Evolutionary conservation across 2,797 vertebrate genomes (phyloP).

Genomic region (Gymnothorax reevesii): DNA sequence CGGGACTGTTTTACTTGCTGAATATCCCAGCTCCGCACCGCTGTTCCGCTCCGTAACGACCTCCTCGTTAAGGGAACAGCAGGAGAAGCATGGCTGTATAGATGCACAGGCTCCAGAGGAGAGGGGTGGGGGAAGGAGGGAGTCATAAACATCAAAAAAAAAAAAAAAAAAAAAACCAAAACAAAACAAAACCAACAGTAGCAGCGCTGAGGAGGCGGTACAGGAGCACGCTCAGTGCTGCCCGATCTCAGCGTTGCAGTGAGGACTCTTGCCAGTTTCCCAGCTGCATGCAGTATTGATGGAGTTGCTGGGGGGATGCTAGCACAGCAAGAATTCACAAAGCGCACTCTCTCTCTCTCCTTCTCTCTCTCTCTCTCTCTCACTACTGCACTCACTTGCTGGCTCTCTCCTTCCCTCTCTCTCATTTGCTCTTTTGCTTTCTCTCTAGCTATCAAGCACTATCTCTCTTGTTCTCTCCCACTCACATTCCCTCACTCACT

Average conservation of each 20-base stretch:
- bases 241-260: slow-evolving; percentile 57
- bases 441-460: slow-evolving; percentile 16
- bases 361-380: slow-evolving; percentile 33
- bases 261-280: slow-evolving; percentile 72
- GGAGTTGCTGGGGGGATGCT: slow-evolving; percentile 84
- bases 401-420: background rate
- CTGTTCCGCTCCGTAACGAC: slow-evolving; percentile 26
- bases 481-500: slow-evolving; percentile 36
- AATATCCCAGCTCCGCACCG: slow-evolving; percentile 55
- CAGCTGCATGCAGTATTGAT: slow-evolving; percentile 85
- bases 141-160: background rate
- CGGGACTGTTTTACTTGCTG: slow-evolving; percentile 41
- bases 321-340: slow-evolving; percentile 80
- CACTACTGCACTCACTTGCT: background rate
- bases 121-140: background rate
- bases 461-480: slow-evolving; percentile 21
- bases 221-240: slow-evolving; percentile 58
- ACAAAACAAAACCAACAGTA: slow-evolving; percentile 47
- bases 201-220: slow-evolving; percentile 40
- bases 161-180: slow-evolving; percentile 25
- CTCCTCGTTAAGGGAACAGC: slow-evolving; percentile 58
- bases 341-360: slow-evolving; percentile 41
- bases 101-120: slow-evolving; percentile 33
- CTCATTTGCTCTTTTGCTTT: background rate
- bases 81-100: slow-evolving; percentile 33